Conservation (phyloP, 2,113 vertebrate species). For the Desmodus rotundus region DNA sequence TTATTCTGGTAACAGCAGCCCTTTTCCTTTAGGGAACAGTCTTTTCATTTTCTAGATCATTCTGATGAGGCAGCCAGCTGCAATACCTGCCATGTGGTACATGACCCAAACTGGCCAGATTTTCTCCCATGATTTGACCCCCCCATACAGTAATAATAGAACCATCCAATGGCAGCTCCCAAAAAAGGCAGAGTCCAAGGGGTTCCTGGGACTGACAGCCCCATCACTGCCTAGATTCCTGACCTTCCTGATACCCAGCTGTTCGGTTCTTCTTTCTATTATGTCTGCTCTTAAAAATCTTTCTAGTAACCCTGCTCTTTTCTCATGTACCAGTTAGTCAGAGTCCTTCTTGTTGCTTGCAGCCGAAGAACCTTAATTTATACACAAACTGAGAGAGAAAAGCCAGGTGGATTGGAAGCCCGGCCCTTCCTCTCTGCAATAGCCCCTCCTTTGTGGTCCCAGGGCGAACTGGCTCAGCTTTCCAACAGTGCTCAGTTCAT, state of each 20-base stretch:
- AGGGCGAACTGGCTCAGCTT: not conserved
- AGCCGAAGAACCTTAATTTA: not conserved
- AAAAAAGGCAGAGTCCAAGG: not conserved
- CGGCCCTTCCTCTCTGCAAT: not conserved
- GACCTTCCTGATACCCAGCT: not conserved
- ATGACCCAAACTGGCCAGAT: not conserved
- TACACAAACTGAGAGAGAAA: not conserved
- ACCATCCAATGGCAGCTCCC: not conserved
- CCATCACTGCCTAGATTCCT: not conserved
- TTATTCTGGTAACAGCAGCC: not conserved
- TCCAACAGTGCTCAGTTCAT: not conserved
- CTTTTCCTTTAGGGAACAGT: not conserved
- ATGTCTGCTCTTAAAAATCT: slow-evolving; percentile 15
- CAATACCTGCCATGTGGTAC: not conserved
- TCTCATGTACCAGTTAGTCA: not conserved
- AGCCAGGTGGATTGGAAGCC: not conserved
- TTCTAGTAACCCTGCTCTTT: not conserved
- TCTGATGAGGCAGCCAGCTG: not conserved
- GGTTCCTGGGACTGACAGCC: not conserved
- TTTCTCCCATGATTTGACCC: not conserved
- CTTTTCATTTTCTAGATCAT: not conserved
- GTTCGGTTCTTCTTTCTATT: slow-evolving; percentile 12
- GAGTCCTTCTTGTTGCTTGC: not conserved
- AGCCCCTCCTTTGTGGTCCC: not conserved
- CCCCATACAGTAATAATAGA: not conserved